phyloP scores from a whole-genome alignment of 2,797 vertebrate genomes.

The Siniperca scherzeri region DNA sequence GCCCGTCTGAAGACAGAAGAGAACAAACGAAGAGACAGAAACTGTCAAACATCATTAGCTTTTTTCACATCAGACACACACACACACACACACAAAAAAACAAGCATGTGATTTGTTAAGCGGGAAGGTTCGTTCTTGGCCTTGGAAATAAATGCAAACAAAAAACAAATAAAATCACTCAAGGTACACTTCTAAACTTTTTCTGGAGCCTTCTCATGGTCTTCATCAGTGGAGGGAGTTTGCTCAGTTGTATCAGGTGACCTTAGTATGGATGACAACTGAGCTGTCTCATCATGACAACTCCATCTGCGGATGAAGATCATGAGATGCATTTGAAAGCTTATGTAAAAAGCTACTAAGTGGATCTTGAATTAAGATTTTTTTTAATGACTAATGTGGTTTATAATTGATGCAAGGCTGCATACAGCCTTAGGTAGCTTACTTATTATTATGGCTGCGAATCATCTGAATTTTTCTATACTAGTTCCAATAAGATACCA shows the following conservation, averaged over 20 bases:
- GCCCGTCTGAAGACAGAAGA: conserved; percentile 86
- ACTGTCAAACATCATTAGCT: not conserved
- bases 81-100: not conserved
- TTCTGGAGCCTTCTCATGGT: not conserved
- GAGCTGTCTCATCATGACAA: not conserved
- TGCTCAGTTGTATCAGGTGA: not conserved
- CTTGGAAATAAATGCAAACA: not conserved
- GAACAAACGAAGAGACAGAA: conserved; percentile 31
- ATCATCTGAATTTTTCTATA: no score
- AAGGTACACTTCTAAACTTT: not conserved
- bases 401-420: not conserved
- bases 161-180: not conserved
- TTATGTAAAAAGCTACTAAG: no score
- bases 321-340: not conserved
- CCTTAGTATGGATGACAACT: not conserved
- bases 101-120: not conserved
- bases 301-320: not conserved
- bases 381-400: no score
- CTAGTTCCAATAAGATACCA: no score
- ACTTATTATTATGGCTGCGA: not conserved
- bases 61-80: not conserved
- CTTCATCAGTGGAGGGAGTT: not conserved
- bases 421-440: not conserved
- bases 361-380: no score
- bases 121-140: not conserved